Base-by-base conservation (phyloP, 2,797 vertebrate genomes). In the Nasua narica region DNA sequence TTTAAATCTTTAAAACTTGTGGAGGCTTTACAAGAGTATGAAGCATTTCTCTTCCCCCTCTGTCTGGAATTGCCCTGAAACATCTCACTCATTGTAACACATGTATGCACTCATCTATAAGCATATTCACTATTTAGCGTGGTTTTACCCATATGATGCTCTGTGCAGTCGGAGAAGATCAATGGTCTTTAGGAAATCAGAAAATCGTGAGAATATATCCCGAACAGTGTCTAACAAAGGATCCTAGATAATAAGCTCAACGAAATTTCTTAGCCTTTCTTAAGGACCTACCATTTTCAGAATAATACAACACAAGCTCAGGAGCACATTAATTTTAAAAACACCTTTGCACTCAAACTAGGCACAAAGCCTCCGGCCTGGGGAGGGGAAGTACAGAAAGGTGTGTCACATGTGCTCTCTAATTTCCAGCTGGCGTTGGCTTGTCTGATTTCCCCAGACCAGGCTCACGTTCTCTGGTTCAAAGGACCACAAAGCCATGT, bases 1-100 rank as follows among this genome's bases (percentile, higher is more conserved):
- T 10, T 74, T 81, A 58, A 48, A 72, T 54, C 18, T 27, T 86
- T 85, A 32, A 46, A 86, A 78, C 12, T 82, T 92, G 60, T 25
- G 27, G 52, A 77, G 14, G 8, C 32, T 78, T 93, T 85, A 54
- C 77, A 92, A 77, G 74, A 85, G 77, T 93, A 67, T 77, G 86
- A 43, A 72, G 60, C 4, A 40, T 16, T 9, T 48, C 46, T 77
- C 77, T 69, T 54, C 25, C 25, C 32, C 18, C 48, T 93, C 27
- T 29, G 19, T 52, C 60, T 67, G 2, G 19, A 96, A 65, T 86
- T 83, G 9, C 65, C 77, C 37, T 77, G 37, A 60, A 95, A 91
- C 35, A 29, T 37, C 23, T 60, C 77, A 37, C 3, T 54, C n/a
- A 54, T 52, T 78, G 10, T 52, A 56, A 27, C 5, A 40, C 35